These are phyloP conservation scores for Leptopterna dolabrata DNA, from an alignment of 2,888 invertebrate genomes.

Conservation along the genomic window DNA sequence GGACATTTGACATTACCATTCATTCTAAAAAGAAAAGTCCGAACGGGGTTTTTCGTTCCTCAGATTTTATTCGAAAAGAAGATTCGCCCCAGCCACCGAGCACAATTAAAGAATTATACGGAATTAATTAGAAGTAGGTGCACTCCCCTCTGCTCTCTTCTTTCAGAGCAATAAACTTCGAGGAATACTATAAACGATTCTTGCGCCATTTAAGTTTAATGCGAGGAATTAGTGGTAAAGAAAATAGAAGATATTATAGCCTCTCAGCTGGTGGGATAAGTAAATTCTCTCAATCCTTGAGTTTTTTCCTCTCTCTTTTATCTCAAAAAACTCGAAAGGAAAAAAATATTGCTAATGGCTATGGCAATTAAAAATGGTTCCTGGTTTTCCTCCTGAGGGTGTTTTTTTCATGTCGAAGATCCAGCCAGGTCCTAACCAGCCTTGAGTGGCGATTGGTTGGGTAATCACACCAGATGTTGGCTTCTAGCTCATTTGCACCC, in stretches of 20 bases:
- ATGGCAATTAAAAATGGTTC: constrained; percentile 22
- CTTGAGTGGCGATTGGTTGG: constrained; percentile 12
- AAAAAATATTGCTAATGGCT: constrained; percentile 34
- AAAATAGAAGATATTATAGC: neutral
- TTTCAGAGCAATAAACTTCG: neutral
- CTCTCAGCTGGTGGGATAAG: constrained; percentile 26
- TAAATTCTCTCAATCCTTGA: constrained; percentile 17
- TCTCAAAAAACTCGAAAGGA: neutral
- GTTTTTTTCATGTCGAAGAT: neutral
- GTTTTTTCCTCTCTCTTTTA: neutral
- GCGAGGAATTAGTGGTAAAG: constrained; percentile 33
- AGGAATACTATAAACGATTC: constrained; percentile 39
- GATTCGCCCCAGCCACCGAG: neutral
- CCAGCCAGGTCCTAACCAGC: neutral
- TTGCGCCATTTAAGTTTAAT: constrained; percentile 52
- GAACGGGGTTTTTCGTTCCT: neutral
- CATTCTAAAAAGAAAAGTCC: neutral
- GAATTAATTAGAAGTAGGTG: neutral
- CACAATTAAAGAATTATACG: constrained; percentile 16
- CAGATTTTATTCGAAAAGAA: neutral
- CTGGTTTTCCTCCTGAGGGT: neutral
- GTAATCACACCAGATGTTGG: constrained; percentile 10
- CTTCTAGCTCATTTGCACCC: neutral
- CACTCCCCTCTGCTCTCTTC: neutral
- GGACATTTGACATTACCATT: neutral